Evolutionary conservation across 2,113 vertebrate genomes (phyloP), one percentile per base, ranked within the genome.

Genomic region (Pituophis catenifer): DNA sequence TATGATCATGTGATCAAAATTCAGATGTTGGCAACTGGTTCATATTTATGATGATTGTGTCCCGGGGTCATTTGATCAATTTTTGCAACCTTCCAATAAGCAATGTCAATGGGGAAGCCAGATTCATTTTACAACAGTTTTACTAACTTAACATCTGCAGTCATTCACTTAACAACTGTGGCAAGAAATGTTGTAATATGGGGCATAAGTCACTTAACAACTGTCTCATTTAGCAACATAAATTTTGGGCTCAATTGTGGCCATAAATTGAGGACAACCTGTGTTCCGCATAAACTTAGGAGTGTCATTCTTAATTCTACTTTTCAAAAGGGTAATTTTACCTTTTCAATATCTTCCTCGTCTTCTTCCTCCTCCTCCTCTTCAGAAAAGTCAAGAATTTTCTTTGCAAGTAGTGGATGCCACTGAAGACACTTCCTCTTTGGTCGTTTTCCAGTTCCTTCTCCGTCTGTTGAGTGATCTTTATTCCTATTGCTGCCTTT

Each of bases 341-440:
- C 99, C 98, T 99, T 99, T 95, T 98, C 99, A 97, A 99, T 97
- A 97, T 99, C 99, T 87, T 98, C 98, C 89, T 99, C 99, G 90
- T 99, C 99, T 62, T 99, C 99, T 50, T 99, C 99, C 2, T 99
- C 99, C 53, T 99, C 99, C 17, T 99, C 99, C 94, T 99, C 99
- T 97, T 99, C 99, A 70, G 99, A 99, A 97, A 99, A 99, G 94
- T 99, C 99, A 96, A 99, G 98, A 81, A 98, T 97, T 96, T 99
- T 99, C 96, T 99, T 99, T 96, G 99, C 99, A 91, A 99, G 98
- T 93, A 99, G 98, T 3, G 99, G 99, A 97, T 99, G 99, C 99
- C 99, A 99, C 98, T 99, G 99, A 94, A 99, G 98, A 97, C 99
- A 99, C 98, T 99, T 99, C 53, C 99, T 98, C 97, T 99, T 99